Base-by-base conservation (phyloP, 2,797 vertebrate genomes). In the Falco berigora region DNA sequence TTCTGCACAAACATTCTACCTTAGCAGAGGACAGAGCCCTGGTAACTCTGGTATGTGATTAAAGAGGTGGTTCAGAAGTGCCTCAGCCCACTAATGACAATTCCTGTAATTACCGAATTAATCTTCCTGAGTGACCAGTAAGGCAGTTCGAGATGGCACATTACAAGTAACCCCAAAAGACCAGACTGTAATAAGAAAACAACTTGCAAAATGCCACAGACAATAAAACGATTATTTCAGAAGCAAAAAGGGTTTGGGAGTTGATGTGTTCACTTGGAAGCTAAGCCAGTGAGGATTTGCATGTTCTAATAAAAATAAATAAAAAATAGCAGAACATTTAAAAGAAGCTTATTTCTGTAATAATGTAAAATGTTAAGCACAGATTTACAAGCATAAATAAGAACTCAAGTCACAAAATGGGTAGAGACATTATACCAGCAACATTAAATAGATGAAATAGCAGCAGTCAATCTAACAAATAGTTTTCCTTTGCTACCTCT, bases 331-430 rank as follows among this genome's bases (percentile, higher is more conserved):
- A 92, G 50, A 95, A 83, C 28, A 68, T 88, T 90, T 93, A 72
- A 94, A 96, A 96, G 88, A 78, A 92, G 95, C 78, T 97, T 96
- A 95, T 93, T 96, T 88, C 64, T 97, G 3, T 62, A 96, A 89
- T 94, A 96, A 83, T 56, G 22, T 75, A 42, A 95, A 97, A 96
- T 66, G 53, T 86, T 97, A 95, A 95, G 92, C 88, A 91, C 80
- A 68, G 93, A 93, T 96, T 96, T 95, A 55, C 46, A 82, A 83
- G 77, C 88, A 86, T 86, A 91, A 93, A 88, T 92, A 92, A 93
- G 79, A 95, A 86, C 32, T 88, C 22, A 32, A 79, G 82, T 83
- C 52, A 83, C 81, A 91, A 86, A 94, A 91, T 81, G 71, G 22
- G 40, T 62, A 90, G 69, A 63, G 75, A 73, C 44, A 25, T 86